A percentile compares a stretch with the other conserved stretches of the same genome.
phyloP scores from a whole-genome alignment of 2,797 vertebrate genomes.

The Silurus lanzhouensis region DNA sequence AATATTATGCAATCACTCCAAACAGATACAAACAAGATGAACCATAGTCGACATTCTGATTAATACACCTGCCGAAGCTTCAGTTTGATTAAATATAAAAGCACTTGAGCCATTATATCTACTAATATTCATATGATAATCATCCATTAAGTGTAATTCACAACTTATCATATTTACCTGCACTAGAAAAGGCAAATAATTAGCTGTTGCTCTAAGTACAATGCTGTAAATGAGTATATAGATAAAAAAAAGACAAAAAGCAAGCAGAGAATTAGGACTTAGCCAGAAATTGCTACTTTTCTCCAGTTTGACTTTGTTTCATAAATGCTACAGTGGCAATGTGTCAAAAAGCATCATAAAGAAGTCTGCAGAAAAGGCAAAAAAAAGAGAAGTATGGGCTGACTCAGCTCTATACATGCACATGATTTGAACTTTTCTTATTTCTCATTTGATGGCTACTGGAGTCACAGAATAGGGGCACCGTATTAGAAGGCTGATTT shows the following conservation, averaged over 20 bases:
- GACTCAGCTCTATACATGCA: slow-evolving; percentile 37
- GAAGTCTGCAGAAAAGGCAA: slow-evolving; percentile 40
- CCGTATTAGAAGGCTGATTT: slow-evolving; percentile 32
- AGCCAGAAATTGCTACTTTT: background rate
- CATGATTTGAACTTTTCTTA: slow-evolving; percentile 39
- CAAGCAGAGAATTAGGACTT: slow-evolving; percentile 1
- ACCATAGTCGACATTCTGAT: background rate
- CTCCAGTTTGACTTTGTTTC: slow-evolving; percentile 4
- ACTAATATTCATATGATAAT: slow-evolving; percentile 12
- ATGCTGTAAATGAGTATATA: background rate
- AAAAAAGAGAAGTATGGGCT: slow-evolving; percentile 16
- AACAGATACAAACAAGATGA: background rate
- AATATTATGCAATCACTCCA: background rate
- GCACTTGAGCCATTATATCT: slow-evolving; percentile 2
- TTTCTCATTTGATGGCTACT: slow-evolving; percentile 40
- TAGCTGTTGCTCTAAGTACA: background rate
- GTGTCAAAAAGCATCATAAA: slow-evolving; percentile 42
- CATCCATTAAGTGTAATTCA: background rate
- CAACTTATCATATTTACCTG: slow-evolving; percentile 21
- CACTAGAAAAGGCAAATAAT: slow-evolving; percentile 4
- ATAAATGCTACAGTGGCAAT: slow-evolving; percentile 22
- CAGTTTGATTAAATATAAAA: slow-evolving; percentile 14
- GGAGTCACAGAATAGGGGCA: slow-evolving; percentile 27
- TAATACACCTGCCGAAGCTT: background rate
- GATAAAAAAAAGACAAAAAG: background rate